Evolutionary conservation across 2,888 invertebrate species (phyloP), one percentile per base, ranked within the genome.

Genomic region (Punctoribates punctum): DNA sequence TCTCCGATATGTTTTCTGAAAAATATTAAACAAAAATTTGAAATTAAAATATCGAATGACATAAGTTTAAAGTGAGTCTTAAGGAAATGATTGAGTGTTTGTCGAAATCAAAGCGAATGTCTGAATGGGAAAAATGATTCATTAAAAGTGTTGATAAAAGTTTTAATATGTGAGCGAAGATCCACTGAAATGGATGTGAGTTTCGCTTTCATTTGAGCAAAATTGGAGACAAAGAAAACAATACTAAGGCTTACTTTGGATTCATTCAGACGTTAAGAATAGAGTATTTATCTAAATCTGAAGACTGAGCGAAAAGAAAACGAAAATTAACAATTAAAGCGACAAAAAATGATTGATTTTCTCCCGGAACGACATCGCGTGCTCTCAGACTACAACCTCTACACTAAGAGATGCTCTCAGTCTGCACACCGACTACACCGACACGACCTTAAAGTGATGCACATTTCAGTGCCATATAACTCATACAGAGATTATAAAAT

Each of bases 261-360:
- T 48, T 48, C n/a, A 15, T 48, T 48, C 17, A 48, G 4, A 13
- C 48, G 15, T 15, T 48, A 48, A 48, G 6, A 48, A 6, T 4
- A 42, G 8, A 42, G 42, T n/a, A n/a, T n/a, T n/a, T n/a, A n/a
- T n/a, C n/a, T n/a, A 13, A 42, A 9, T 42, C 13, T 42, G 42
- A 42, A 6, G 6, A 42, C 13, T 42, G 42, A 42, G 42, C n/a
- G n/a, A n/a, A n/a, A n/a, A n/a, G n/a, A n/a, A 57, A 54, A 57
- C 57, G 57, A 57, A 57, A 57, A 25, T 23, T 57, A 23, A 25
- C 25, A 57, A 57, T 57, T 13, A 34, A 65, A 13, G 29, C 65
- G 29, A 27, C 65, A 27, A 65, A 65, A 65, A 65, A 65, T 65
- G 65, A 65, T 65, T 29, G 65, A 65, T 65, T 65, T 5, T 29